These are phyloP conservation scores for Coptodon bakossiorum DNA, from an alignment of 2,113 vertebrate species.

Conservation along the genomic window DNA sequence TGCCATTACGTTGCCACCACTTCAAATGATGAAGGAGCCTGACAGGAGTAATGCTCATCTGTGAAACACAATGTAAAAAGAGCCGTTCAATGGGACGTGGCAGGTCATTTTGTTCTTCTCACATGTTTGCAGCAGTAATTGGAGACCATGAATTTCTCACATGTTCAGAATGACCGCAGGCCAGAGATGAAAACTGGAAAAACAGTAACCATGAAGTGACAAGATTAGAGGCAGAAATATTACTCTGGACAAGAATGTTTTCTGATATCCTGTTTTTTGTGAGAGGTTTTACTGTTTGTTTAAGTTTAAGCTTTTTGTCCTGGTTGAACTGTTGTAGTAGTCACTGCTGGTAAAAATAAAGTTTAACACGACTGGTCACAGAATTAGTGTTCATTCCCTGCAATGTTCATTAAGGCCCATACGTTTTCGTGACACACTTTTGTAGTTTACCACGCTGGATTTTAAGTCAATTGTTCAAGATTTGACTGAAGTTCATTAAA, in stretches of 20 bases:
- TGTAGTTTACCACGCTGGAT: not conserved
- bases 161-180: not conserved
- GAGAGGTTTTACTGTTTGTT: not conserved
- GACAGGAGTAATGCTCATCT: not conserved
- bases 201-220: not conserved
- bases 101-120: not conserved
- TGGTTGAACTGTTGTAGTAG: not conserved
- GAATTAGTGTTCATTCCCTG: not conserved
- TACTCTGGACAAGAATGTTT: not conserved
- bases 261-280: not conserved
- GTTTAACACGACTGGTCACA: not conserved
- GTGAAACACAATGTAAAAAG: not conserved
- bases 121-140: not conserved
- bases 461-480: not conserved
- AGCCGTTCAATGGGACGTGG: not conserved
- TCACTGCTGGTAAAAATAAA: not conserved
- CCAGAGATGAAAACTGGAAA: not conserved
- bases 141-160: not conserved
- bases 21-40: not conserved
- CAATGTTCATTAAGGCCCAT: not conserved
- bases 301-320: not conserved
- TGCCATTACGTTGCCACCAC: not conserved
- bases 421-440: not conserved
- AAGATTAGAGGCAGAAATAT: not conserved
- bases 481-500: not conserved